Percentiles rank a stretch among this genome's conserved stretches.
phyloP scores from a whole-genome alignment of 2,888 invertebrate genomes.

The Oxyteleia sp. region DNA sequence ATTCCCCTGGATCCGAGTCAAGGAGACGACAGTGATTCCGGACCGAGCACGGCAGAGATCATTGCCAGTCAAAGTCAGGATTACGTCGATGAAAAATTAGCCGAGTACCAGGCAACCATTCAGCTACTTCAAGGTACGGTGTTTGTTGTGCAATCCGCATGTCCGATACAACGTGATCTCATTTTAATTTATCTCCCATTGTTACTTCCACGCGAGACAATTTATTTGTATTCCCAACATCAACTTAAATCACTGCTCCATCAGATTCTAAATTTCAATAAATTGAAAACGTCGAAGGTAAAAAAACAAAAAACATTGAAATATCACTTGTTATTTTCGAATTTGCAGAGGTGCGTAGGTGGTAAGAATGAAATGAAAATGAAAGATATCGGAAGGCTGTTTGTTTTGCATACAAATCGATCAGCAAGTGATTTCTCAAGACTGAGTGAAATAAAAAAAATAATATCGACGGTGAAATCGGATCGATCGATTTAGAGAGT shows the following conservation, averaged over 20 bases:
- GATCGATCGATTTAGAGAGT: not conserved
- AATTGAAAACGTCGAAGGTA: no score
- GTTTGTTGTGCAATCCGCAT: no score
- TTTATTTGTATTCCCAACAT: no score
- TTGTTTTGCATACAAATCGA: not conserved
- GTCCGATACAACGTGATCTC: no score
- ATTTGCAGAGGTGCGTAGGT: conserved; percentile 8
- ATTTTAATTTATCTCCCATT: no score
- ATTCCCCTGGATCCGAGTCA: conserved; percentile 93
- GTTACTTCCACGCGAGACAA: no score
- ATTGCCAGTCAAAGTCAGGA: conserved; percentile 98
- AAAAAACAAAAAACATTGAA: no score
- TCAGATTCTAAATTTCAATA: no score
- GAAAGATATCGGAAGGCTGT: not conserved
- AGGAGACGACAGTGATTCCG: conserved; percentile 91
- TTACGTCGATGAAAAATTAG: conserved; percentile 97
- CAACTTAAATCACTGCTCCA: no score
- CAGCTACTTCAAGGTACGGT: conserved; percentile 92
- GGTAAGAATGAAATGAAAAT: conserved; percentile 16
- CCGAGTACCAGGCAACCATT: conserved; percentile 97
- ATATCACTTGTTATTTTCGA: conserved; percentile 29
- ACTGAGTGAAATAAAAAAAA: not conserved
- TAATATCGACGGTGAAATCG: not conserved
- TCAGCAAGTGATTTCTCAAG: not conserved
- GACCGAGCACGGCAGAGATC: conserved; percentile 96